phyloP scores from a whole-genome alignment of 2,797 vertebrate genomes.

The Hybognathus amarus region DNA sequence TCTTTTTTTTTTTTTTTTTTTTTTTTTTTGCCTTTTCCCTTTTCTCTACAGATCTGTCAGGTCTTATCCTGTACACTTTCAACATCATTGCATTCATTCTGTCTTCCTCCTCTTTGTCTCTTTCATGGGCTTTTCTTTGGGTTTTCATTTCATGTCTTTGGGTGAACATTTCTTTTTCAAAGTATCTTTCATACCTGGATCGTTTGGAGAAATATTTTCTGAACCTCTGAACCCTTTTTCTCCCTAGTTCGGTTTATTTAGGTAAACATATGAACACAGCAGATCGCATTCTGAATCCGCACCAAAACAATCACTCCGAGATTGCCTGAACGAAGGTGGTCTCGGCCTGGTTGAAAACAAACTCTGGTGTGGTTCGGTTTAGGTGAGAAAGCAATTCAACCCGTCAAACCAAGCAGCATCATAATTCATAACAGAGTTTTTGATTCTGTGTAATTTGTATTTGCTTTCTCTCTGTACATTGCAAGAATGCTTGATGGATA shows the following conservation, averaged over 20 bases:
- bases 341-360: too few species aligned
- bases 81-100: not conserved
- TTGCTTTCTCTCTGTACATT: too few species aligned
- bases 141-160: too few species aligned
- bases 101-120: not conserved
- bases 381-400: too few species aligned
- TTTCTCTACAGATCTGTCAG: conserved; percentile 20
- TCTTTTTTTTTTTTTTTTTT: conserved; percentile 11
- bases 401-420: too few species aligned
- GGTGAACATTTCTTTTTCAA: not conserved
- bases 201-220: not conserved
- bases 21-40: not conserved
- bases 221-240: not conserved
- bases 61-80: not conserved
- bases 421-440: too few species aligned
- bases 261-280: not conserved
- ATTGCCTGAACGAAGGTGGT: too few species aligned
- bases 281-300: not conserved
- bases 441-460: too few species aligned
- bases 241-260: not conserved
- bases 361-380: too few species aligned
- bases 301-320: not conserved
- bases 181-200: not conserved
- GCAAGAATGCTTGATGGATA: too few species aligned
- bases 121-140: not conserved